Conservation (phyloP, 2,888 invertebrate genomes). For the Formica aserva region DNA sequence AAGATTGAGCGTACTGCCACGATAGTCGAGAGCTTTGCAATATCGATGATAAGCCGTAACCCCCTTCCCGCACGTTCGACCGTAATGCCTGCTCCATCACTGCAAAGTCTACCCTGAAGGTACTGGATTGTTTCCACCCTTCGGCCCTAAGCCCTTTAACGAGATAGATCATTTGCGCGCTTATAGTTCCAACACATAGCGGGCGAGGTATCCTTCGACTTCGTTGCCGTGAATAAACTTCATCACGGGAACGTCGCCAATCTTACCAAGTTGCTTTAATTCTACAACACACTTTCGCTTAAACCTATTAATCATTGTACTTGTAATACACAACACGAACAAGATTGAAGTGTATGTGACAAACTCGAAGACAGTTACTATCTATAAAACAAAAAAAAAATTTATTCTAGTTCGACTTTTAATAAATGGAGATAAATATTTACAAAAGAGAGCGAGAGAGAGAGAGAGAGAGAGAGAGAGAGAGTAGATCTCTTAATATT, state of each 20-base stretch:
- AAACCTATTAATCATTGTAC: constrained; percentile 31
- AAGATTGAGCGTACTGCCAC: constrained; percentile 65
- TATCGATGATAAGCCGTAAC: constrained; percentile 83
- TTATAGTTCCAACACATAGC: constrained; percentile 72
- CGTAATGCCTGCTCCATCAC: constrained; percentile 80
- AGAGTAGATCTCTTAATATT: background rate
- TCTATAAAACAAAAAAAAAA: background rate
- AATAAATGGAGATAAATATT: background rate
- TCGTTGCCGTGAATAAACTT: constrained; percentile 64
- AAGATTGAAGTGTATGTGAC: background rate
- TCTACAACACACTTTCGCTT: constrained; percentile 23
- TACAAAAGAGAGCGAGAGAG: background rate
- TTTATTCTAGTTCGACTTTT: background rate
- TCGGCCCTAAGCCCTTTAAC: constrained; percentile 80
- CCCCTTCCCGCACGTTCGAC: constrained; percentile 79
- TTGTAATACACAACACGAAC: constrained; percentile 5
- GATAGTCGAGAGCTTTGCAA: constrained; percentile 78
- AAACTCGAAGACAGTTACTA: background rate
- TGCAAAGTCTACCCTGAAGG: constrained; percentile 74
- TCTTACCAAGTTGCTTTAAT: constrained; percentile 50
- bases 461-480: background rate
- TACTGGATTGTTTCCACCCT: constrained; percentile 75
- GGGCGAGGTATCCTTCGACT: constrained; percentile 70
- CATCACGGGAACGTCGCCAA: constrained; percentile 36
- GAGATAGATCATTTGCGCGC: constrained; percentile 81